Evolutionary conservation across 2,888 invertebrate species (phyloP).

Genomic region (Tupiocoris notatus): DNA sequence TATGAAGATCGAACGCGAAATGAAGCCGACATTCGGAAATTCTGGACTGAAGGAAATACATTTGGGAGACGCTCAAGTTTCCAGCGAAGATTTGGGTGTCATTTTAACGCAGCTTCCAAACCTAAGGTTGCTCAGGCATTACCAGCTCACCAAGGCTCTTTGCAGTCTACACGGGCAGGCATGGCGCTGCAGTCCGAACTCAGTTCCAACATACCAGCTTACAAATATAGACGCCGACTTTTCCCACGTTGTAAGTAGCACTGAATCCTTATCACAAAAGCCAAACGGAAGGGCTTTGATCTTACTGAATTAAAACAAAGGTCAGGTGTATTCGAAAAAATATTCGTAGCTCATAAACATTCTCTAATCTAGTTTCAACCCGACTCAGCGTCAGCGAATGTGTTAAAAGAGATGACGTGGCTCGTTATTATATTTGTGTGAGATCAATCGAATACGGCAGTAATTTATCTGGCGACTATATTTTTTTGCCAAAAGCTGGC

Average conservation of each 20-base stretch:
- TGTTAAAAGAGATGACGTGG: too few relatives aligned
- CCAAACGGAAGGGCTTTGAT: too few relatives aligned
- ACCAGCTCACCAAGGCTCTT: slow-evolving; percentile 51
- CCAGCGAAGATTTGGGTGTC: slow-evolving; percentile 47
- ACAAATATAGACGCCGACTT: slow-evolving; percentile 52
- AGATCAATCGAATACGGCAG: too few relatives aligned
- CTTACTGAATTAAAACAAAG: too few relatives aligned
- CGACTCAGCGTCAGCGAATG: too few relatives aligned
- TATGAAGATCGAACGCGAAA: slow-evolving; percentile 20
- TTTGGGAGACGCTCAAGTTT: slow-evolving; percentile 49
- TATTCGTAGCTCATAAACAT: too few relatives aligned
- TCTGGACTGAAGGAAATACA: slow-evolving; percentile 50
- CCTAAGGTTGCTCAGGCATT: slow-evolving; percentile 50
- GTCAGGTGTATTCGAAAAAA: too few relatives aligned
- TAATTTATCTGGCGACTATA: too few relatives aligned
- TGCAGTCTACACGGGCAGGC: slow-evolving; percentile 49
- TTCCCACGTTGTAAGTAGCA: slow-evolving; percentile 51
- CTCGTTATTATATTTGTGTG: too few relatives aligned
- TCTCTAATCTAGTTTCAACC: too few relatives aligned
- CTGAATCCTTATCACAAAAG: neutral
- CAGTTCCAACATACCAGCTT: slow-evolving; percentile 50
- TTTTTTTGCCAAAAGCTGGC: too few relatives aligned
- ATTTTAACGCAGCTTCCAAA: slow-evolving; percentile 48
- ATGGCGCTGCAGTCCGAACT: slow-evolving; percentile 48
- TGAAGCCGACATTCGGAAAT: neutral